These are phyloP conservation scores for Archilochus colubris DNA, from an alignment of 2,113 vertebrate species.

Conservation along the genomic window DNA sequence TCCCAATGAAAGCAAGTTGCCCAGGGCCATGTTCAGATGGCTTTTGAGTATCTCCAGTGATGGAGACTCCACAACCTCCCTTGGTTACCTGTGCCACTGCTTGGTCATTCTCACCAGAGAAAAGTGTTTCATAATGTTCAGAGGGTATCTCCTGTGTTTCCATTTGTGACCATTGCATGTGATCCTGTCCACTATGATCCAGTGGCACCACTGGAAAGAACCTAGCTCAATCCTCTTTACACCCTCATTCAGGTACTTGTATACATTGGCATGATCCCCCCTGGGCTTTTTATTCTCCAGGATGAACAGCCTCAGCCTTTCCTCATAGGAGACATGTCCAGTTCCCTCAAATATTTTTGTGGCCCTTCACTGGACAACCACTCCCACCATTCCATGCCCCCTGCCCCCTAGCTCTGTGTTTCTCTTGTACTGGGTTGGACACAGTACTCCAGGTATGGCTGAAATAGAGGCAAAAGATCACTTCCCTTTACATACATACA, in stretches of 20 bases:
- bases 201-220: background rate
- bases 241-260: background rate
- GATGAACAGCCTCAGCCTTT: background rate
- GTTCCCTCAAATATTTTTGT: background rate
- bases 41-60: background rate
- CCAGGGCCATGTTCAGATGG: background rate
- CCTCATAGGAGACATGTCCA: background rate
- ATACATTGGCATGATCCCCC: background rate
- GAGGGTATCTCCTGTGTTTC: background rate
- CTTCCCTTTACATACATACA: background rate
- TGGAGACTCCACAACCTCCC: too few species aligned
- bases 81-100: background rate
- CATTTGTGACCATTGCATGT: background rate
- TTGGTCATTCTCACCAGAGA: background rate
- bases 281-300: background rate
- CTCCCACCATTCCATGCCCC: rapidly evolving
- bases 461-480: background rate
- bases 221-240: background rate
- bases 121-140: background rate
- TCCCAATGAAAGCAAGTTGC: background rate
- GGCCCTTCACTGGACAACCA: background rate
- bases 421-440: background rate
- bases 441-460: background rate
- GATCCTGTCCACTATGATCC: background rate
- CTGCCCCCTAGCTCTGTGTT: background rate